Conservation (phyloP, 2,888 invertebrate species). For the Hydraecia micacea region DNA sequence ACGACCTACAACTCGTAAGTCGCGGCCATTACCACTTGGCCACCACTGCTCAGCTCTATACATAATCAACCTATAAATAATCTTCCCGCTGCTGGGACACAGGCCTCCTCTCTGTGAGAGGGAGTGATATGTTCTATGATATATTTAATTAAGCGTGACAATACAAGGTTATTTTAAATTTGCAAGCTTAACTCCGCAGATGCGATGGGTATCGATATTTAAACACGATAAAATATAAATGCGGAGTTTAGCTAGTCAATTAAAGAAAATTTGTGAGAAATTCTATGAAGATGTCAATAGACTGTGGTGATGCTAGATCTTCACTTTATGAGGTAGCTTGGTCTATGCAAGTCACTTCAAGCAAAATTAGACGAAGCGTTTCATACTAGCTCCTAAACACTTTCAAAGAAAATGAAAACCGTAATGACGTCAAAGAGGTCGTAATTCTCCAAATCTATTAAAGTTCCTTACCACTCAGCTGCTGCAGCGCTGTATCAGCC, state of each 20-base stretch:
- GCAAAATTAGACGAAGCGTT: not conserved
- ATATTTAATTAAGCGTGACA: not conserved
- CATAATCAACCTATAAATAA: no score
- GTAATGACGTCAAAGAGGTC: slow-evolving; percentile 33
- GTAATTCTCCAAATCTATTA: slow-evolving; percentile 56
- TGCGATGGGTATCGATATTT: no score
- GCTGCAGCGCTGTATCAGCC: slow-evolving; percentile 54
- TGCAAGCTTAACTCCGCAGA: no score
- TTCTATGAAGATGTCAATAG: not conserved
- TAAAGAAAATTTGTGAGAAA: not conserved
- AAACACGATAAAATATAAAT: no score
- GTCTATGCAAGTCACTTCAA: not conserved
- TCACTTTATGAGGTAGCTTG: not conserved
- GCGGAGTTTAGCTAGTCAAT: no score
- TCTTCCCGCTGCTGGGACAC: no score
- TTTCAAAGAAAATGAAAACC: slow-evolving; percentile 40
- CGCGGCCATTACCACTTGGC: no score
- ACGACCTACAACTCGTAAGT: no score
- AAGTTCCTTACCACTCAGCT: slow-evolving; percentile 49
- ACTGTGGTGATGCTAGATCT: no score
- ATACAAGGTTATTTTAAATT: no score
- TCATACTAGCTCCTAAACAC: slow-evolving; percentile 19
- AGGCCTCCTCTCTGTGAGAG: no score
- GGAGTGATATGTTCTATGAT: not conserved
- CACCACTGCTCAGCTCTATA: no score